These are phyloP conservation scores for Aythya baeri DNA, from an alignment of 2,113 vertebrate species.

Conservation along the genomic window DNA sequence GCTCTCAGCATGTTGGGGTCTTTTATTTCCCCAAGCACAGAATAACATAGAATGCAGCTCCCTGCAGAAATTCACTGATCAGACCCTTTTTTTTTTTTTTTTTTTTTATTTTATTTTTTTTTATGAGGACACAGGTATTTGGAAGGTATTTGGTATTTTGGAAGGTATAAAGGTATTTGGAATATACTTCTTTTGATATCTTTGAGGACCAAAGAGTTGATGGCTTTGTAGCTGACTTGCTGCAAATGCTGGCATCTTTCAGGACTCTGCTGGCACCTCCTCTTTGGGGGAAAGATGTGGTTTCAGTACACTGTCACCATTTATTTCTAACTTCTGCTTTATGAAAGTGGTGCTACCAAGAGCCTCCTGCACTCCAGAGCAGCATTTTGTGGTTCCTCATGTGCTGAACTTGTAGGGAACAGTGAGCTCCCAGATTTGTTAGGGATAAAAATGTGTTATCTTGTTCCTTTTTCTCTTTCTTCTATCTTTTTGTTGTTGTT, in stretches of 20 bases:
- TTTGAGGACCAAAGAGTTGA: not conserved
- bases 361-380: not conserved
- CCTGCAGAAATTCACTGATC: not conserved
- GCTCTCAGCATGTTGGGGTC: not conserved
- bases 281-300: not conserved
- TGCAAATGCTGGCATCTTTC: not conserved
- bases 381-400: fast-evolving
- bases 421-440: not conserved
- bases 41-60: not conserved
- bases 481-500: not conserved
- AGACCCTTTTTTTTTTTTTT: not conserved
- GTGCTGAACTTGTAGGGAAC: not conserved
- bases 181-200: not conserved
- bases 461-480: not conserved
- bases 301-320: not conserved
- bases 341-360: not conserved
- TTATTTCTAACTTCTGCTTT: not conserved
- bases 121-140: not conserved
- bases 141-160: not conserved
- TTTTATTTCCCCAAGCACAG: not conserved
- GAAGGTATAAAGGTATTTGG: not conserved
- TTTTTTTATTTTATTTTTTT: slow-evolving; percentile 2
- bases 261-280: not conserved
- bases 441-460: not conserved
- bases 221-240: not conserved